Base-by-base conservation (phyloP, 2,113 vertebrate genomes). In the Mobula birostris region DNA sequence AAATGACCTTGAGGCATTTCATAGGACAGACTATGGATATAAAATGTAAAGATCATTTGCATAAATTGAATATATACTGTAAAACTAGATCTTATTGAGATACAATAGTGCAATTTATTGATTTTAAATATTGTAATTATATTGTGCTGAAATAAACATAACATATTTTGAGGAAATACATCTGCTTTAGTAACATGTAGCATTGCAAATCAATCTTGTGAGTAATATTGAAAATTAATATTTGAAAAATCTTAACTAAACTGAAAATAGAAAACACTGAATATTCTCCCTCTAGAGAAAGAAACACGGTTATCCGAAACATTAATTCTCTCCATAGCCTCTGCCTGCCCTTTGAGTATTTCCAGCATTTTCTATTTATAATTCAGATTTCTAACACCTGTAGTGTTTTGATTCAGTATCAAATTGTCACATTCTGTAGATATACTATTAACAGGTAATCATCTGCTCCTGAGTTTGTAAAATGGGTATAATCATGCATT, bases 1-100 rank as follows among this genome's bases (percentile, higher is more conserved):
- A 90, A 90, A 90, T 90, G 85, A 90, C 61, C 83, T 88, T 68
- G 63, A 90, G 61, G 29, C 61, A 90, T 5, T 68, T 90, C 85
- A 32, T 90, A 66, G 61, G 61, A 63, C 85, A 90, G 85, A 68
- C 85, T 32, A 66, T 66, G 21, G n/a, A 66, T 68, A 90, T 27
- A 87, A 87, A 90, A 90, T 90, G 15, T 66, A 90, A 90, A 90
- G 61, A 66, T 90, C n/a, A 32, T 66, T 90, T 90, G 58, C 85
- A 90, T 90, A 58, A 66, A 19, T 90, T 66, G 61, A 90, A 79
- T 83, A 83, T 36, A 88, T 88, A 88, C 56, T 88, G 61, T 88
- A 88, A 88, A 88, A 88, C 85, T n/a, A 90, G 61, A 90, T 29
- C 29, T 90, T 66, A 66, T 90, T 66, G 29, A 90, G 61, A 68